Base-by-base conservation (phyloP, 92 coral and sea anemone species). In the Galaxea fascicularis region DNA sequence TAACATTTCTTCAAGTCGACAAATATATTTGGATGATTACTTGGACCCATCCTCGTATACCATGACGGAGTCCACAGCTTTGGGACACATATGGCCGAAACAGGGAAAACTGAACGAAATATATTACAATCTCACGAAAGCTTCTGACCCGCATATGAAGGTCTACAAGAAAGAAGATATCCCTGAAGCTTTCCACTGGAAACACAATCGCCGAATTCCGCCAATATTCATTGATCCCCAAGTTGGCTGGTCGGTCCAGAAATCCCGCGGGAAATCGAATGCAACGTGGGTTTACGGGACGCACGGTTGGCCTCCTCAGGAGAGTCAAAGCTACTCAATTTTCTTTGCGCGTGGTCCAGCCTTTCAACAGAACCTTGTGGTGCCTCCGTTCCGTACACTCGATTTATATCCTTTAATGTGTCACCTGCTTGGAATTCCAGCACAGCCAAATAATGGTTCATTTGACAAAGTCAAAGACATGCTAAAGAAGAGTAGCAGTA, bases 321-420 rank as follows among this genome's bases (percentile, higher is more conserved):
- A 83, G 56, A 71, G 59, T 10, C 81, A 86, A 8, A 79, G 77
- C 46, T 65, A 88, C 79, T 86, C 98, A 4, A 90, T 96, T n/a
- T 92, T 96, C 73, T 91, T 79, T 64, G 98, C 96, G 58, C 94
- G 88, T 58, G 98, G 98, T 21, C 98, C 98, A 6, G 95, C 95
- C 15, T 96, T 96, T 63, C 83, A 89, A 74, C 86, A 80, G 84
- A 93, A 85, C 29, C 90, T 83, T 78, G 79, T 85, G 58, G 59
- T 94, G 39, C 84, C 85, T 35, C 91, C 90, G 20, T 93, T 96
- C 57, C 73, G 88, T 16, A 85, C 84, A 30, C 86, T 96, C 9
- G 94, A 96, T 73, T 74, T 96, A 18, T 96, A 96, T 79, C 90
- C 95, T 15, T 60, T 96, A 89, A 88, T 96, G 92, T 94, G 98